These are phyloP conservation scores for Mus musculus DNA, from an alignment of 2,113 vertebrate genomes.

Conservation along the genomic window DNA sequence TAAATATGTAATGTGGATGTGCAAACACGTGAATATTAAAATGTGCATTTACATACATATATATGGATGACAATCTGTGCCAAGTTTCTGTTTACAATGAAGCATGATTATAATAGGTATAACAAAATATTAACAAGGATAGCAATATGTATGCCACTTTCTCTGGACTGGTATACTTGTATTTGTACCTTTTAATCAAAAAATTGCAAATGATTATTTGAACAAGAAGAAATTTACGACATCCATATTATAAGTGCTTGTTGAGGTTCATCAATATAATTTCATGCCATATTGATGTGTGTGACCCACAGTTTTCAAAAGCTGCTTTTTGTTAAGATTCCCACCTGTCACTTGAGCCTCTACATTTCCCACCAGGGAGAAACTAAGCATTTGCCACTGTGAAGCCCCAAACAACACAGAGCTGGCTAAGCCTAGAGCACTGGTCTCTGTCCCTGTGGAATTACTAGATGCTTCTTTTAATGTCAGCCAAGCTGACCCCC, in stretches of 20 bases:
- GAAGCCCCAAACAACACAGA: neutral
- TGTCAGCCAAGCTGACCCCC: neutral
- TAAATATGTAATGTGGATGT: neutral
- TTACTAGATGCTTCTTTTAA: neutral
- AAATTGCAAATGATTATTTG: neutral
- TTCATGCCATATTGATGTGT: constrained; percentile 4
- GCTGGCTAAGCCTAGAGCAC: neutral
- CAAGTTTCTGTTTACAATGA: neutral
- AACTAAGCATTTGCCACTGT: neutral
- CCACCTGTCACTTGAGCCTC: constrained; percentile 13
- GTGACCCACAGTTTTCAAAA: constrained; percentile 39
- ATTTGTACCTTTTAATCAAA: neutral
- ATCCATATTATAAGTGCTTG: neutral
- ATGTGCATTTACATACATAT: neutral
- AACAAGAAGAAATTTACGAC: neutral
- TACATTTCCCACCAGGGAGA: neutral
- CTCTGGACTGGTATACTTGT: neutral
- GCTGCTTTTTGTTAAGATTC: neutral
- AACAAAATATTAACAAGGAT: neutral
- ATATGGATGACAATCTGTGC: neutral
- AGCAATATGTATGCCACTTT: neutral
- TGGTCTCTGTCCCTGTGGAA: neutral
- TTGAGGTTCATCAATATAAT: constrained; percentile 37
- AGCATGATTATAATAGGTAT: neutral
- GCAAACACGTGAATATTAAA: neutral